Evolutionary conservation across 1,140 invertebrate genomes (phyloP), one percentile per base, ranked within the genome.

Genomic region (Trichogramma pretiosum): DNA sequence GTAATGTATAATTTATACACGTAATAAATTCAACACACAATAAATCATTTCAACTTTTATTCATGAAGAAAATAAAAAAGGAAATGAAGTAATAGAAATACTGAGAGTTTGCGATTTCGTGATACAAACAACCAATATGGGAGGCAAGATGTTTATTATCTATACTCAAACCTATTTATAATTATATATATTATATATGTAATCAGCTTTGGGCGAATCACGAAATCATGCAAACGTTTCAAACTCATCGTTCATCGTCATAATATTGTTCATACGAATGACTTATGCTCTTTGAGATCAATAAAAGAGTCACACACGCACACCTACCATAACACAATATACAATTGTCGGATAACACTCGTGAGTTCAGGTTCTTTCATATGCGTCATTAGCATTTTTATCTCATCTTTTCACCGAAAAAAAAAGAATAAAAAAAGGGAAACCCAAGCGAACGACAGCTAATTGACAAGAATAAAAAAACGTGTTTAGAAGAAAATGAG

Each of bases 1-100:
- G n/a, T n/a, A n/a, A n/a, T n/a, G n/a, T n/a, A n/a, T n/a, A n/a
- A n/a, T n/a, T n/a, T n/a, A n/a, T n/a, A n/a, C n/a, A n/a, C n/a
- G n/a, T n/a, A n/a, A n/a, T n/a, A n/a, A n/a, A n/a, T n/a, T 50
- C 52, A 66, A 59, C 58, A 67, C 62, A 69, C 65, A 68, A 69
- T 68, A 62, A 68, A 57, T 60, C 63, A 67, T 61, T 62, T 59
- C 59, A 62, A 57, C 11, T 7, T 7, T 28, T 5, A 28, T 7
- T 11, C 5, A 28, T 28, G 24, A 22, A 30, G 37, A 39, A 56
- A 50, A 52, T 53, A 57, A n/a, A n/a, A 45, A 13, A 33, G 16
- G 13, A 33, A 5, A n/a, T 33, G 32, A 5, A 33, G n/a, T 5
- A 39, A 39, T 46, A 32, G 26, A n/a, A n/a, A n/a, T n/a, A n/a